These are phyloP conservation scores for Dimorphilus gyrociliatus DNA, from an alignment of 2,888 invertebrate genomes.

Conservation along the genomic window DNA sequence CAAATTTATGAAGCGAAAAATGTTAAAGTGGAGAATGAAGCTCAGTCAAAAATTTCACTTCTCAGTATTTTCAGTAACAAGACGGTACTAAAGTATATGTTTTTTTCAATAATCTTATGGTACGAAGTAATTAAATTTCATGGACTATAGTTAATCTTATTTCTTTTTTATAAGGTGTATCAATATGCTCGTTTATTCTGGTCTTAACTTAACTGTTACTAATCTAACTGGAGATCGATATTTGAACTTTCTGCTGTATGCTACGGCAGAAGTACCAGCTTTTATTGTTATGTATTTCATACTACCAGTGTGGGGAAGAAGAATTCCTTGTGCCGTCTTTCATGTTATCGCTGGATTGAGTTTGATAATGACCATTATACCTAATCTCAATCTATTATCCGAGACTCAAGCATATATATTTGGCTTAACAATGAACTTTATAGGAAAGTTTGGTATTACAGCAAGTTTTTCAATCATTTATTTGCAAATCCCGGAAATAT, in stretches of 20 bases:
- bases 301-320: no score
- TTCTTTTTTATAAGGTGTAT: no score
- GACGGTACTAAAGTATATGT: background rate
- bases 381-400: background rate
- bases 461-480: no score
- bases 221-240: no score
- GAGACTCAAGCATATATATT: background rate
- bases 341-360: constrained; percentile 1
- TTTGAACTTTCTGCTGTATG: no score
- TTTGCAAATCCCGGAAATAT: no score
- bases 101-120: constrained; percentile 2
- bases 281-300: no score
- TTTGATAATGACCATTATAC: constrained; percentile 1
- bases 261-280: no score
- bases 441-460: no score
- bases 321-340: background rate
- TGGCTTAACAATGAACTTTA: no score
- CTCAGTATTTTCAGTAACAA: constrained; percentile 1
- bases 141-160: background rate
- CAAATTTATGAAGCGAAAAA: background rate
- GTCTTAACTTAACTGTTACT: no score
- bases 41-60: background rate
- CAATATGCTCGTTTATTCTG: no score
- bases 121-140: background rate
- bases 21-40: background rate